phyloP scores from a whole-genome alignment of 2,888 invertebrate species.

The Ctenicera cuprea region DNA sequence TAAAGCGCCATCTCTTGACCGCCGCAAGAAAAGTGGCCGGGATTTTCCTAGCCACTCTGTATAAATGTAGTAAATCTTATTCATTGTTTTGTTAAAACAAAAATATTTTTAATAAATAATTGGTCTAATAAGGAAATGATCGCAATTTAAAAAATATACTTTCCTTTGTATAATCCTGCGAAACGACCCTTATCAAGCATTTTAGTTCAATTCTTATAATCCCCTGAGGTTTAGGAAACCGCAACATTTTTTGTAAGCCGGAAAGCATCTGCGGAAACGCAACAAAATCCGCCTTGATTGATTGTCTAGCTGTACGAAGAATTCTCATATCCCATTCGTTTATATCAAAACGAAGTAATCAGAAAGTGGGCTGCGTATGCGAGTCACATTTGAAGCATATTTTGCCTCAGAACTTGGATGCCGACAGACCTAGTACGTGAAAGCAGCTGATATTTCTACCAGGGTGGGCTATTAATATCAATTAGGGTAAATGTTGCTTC shows the following conservation, averaged over 20 bases:
- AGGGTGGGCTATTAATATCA: slow-evolving; percentile 24
- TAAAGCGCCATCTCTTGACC: no score
- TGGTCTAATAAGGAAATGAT: no score
- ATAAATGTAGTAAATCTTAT: no score
- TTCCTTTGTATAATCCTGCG: no score
- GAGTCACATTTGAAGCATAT: slow-evolving; percentile 10
- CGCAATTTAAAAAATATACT: no score
- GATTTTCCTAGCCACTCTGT: no score
- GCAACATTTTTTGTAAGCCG: slow-evolving; percentile 1
- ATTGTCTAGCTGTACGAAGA: slow-evolving; percentile 18
- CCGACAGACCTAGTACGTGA: not conserved
- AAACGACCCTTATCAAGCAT: not conserved
- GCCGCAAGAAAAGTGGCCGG: no score
- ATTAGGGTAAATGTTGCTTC: slow-evolving; percentile 5
- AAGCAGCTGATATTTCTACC: not conserved
- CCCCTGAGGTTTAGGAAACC: not conserved
- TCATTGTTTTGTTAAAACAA: no score
- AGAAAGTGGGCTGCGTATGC: slow-evolving; percentile 18
- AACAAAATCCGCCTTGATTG: slow-evolving; percentile 20
- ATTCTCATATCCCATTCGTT: slow-evolving; percentile 30
- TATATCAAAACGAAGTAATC: slow-evolving; percentile 28
- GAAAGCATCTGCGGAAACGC: slow-evolving; percentile 14
- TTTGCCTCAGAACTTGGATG: not conserved
- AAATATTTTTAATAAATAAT: no score
- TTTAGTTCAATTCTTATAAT: not conserved